A percentile compares a stretch with the other conserved stretches of the same genome.
Conservation (phyloP, 2,113 vertebrate genomes). For the Ivindomyrus marchei region DNA sequence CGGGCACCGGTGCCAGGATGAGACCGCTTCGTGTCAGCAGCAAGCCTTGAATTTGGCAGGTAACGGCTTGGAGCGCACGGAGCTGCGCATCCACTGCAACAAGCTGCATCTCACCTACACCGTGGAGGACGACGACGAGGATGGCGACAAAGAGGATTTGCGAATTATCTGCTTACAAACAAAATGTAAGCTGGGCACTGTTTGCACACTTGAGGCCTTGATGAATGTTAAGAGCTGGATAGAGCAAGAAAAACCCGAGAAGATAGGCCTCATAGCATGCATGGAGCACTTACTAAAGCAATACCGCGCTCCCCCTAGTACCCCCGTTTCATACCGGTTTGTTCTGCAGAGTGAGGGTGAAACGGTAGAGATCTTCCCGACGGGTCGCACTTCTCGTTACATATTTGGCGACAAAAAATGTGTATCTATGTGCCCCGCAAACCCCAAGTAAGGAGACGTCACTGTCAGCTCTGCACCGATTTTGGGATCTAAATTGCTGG, state of each 20-base stretch:
- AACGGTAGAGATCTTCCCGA: conserved; percentile 22
- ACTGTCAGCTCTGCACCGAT: neutral
- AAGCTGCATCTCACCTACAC: conserved; percentile 30
- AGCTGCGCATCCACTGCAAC: conserved; percentile 29
- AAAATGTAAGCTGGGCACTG: conserved; percentile 1
- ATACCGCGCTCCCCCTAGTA: neutral
- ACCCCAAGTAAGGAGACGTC: neutral
- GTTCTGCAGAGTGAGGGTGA: conserved; percentile 34
- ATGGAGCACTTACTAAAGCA: conserved; percentile 31
- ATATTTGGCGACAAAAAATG: neutral
- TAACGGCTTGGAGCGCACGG: neutral
- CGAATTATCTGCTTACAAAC: conserved; percentile 13
- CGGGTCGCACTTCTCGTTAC: neutral
- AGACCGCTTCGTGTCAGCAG: conserved; percentile 27
- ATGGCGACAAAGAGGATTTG: neutral
- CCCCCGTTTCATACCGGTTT: no score
- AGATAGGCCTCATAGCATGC: conserved; percentile 25
- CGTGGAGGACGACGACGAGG: neutral
- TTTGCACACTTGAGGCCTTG: conserved; percentile 20
- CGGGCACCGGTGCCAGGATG: conserved; percentile 31
- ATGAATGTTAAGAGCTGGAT: conserved; percentile 27
- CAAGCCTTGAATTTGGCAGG: conserved; percentile 27
- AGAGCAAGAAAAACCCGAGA: conserved; percentile 22
- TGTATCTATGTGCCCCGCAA: neutral
- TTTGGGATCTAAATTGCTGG: neutral